phyloP scores from a whole-genome alignment of 2,113 vertebrate species.

The Monopterus albus region DNA sequence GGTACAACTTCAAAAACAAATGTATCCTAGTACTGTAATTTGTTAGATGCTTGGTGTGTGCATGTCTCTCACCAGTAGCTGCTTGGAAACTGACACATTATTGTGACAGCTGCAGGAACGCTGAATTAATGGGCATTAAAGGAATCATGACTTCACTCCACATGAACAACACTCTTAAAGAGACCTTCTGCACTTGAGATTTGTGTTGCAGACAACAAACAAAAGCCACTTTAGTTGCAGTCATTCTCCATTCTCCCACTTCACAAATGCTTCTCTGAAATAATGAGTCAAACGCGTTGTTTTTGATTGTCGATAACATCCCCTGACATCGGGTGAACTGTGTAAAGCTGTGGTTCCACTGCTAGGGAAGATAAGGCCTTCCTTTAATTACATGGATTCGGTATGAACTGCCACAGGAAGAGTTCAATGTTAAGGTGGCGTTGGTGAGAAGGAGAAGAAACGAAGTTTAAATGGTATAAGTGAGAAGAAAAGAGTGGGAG shows the following conservation, averaged over 20 bases:
- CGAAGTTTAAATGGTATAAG: neutral
- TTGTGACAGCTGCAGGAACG: constrained; percentile 37
- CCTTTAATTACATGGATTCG: constrained; percentile 15
- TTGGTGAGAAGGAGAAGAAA: constrained; percentile 18
- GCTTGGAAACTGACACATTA: constrained; percentile 26
- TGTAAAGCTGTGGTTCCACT: neutral
- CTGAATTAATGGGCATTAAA: constrained; percentile 28
- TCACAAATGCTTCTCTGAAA: constrained; percentile 5
- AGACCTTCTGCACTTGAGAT: constrained; percentile 8
- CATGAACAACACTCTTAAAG: constrained; percentile 15
- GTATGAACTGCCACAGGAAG: constrained; percentile 2
- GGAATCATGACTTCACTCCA: constrained; percentile 21
- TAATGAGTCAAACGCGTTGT: neutral
- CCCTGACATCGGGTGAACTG: neutral
- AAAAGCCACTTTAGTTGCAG: constrained; percentile 22
- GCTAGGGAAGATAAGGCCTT: constrained; percentile 1
- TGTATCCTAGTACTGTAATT: neutral
- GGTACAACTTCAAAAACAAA: neutral
- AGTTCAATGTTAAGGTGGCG: constrained; percentile 5
- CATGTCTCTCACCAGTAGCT: neutral
- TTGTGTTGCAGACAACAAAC: constrained; percentile 17
- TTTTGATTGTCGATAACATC: constrained; percentile 22
- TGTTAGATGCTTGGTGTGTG: neutral
- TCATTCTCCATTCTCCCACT: constrained; percentile 26
- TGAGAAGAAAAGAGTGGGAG: neutral